Base-by-base conservation (phyloP, 2,888 invertebrate species). In the Miltochrista miniata region DNA sequence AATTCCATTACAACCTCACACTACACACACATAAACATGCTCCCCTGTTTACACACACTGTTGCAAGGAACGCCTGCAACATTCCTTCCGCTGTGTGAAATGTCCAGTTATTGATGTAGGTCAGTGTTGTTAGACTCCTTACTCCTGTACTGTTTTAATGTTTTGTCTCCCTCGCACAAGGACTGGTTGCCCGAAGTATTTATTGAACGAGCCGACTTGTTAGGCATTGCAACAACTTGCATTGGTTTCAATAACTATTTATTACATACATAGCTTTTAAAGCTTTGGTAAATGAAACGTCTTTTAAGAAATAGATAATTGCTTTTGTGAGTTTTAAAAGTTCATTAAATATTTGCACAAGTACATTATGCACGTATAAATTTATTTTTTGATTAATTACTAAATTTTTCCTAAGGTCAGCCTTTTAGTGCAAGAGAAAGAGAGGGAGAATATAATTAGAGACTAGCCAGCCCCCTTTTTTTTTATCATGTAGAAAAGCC, bases 21-120 rank as follows among this genome's bases (percentile, higher is more conserved):
- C 18, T 9, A 48, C 12, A 33, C 37, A 35, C 38, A 36, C n/a
- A 7, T 13, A 14, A 24, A 37, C 29, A 24, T 24, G 18, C 18
- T 24, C 18, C 18, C 24, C 36, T 51, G 31, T 57, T 49, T 45
- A 64, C 58, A 42, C 30, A 43, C 3, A 39, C 42, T 56, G 42
- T 56, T 54, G 44, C 31, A 39, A 3, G 14, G 13, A 45, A 29
- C 33, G 48, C 46, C 59, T 56, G 59, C 65, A 64, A 49, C 85
- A 85, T 85, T 84, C 85, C 76, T 81, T 74, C 74, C 69, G 71
- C 71, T 65, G 70, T 65, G 78, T 79, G 65, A 76, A 82, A 77
- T 81, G 79, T 81, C 81, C 82, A 83, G 75, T 80, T 81, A 82
- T 87, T 88, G 88, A 88, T 88, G 88, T 88, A 88, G 88, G 87